These are phyloP conservation scores for Lamellibrachia columna DNA, from an alignment of 2,888 invertebrate genomes.

Conservation along the genomic window DNA sequence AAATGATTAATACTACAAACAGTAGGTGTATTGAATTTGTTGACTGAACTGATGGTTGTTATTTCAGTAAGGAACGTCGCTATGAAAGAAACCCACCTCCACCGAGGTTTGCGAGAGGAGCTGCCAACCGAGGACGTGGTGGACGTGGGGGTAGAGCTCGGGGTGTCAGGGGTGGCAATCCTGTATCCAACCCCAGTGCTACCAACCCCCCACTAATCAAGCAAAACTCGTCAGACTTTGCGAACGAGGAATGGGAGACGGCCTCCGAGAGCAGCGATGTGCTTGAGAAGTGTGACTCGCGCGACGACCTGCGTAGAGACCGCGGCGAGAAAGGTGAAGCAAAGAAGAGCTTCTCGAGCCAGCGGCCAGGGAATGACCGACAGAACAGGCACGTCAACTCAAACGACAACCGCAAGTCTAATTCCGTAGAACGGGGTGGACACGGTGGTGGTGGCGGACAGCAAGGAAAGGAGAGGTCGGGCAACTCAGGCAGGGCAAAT, in stretches of 20 bases:
- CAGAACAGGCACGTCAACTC: constrained; percentile 50
- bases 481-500: constrained; percentile 54
- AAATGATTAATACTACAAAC: no score
- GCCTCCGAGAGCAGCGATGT: constrained; percentile 80
- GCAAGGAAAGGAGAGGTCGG: constrained; percentile 52
- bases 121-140: constrained; percentile 7
- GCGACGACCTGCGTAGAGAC: background rate
- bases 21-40: background rate
- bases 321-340: constrained; percentile 30
- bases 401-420: constrained; percentile 37
- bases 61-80: constrained; percentile 26
- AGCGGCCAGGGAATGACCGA: constrained; percentile 63
- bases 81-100: constrained; percentile 32
- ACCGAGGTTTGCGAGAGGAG: constrained; percentile 29
- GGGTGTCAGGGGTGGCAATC: background rate
- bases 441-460: constrained; percentile 40
- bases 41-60: background rate
- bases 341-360: constrained; percentile 65
- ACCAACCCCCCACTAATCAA: constrained; percentile 55
- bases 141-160: constrained; percentile 23
- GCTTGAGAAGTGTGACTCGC: constrained; percentile 41
- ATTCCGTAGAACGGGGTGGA: constrained; percentile 44
- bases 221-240: constrained; percentile 55
- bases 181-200: constrained; percentile 17
- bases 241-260: constrained; percentile 77